Base-by-base conservation (phyloP, 2,888 invertebrate genomes). In the Oxyscelio sp. region DNA sequence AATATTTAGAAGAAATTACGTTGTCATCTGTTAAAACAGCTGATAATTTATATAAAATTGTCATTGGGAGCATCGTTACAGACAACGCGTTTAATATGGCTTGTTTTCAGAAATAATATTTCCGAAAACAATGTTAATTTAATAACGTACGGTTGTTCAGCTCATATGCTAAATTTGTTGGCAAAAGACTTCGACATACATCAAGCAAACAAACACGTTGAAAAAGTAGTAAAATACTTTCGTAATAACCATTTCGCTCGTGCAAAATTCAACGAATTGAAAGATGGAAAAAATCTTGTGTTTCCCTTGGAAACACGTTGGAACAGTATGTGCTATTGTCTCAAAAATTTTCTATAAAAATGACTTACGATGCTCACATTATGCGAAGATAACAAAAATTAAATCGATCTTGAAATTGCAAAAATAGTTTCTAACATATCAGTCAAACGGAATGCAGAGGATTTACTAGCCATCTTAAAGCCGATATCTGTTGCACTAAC, bases 161-260 rank as follows among this genome's bases (percentile, higher is more conserved):
- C 77, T 8, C 77, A 77, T 31, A 50, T 59, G 31, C 15, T 77
- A 43, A 77, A 77, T 50, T 43, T 77, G 21, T 6, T 56, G 0
- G 77, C 59, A 27, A 31, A 68, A 2, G 77, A 77, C 38, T 31
- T 77, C 0, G 59, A 68, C 17, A 52, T 59, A 6, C 59, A 66
- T 6, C 11, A 27, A 0, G 75, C 38, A n/a, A 65, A 56, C 4
- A 65, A 65, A 43, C 75, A 75, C 24, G n/a, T 75, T 8, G 43
- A 54, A n/a, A 19, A n/a, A n/a, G 40, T 27, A 0, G 22, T 66
- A 1, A 75, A 65, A 58, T 75, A 75, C 31, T 75, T 75, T 22
- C n/a, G 68, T 6, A 68, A 68, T 15, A 68, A 77, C 27, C 77
- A 77, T 58, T 77, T 66, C 19, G 66, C 66, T 9, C 34, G 24